Conservation (phyloP, 2,888 invertebrate genomes). For the Microplitis manilae region DNA sequence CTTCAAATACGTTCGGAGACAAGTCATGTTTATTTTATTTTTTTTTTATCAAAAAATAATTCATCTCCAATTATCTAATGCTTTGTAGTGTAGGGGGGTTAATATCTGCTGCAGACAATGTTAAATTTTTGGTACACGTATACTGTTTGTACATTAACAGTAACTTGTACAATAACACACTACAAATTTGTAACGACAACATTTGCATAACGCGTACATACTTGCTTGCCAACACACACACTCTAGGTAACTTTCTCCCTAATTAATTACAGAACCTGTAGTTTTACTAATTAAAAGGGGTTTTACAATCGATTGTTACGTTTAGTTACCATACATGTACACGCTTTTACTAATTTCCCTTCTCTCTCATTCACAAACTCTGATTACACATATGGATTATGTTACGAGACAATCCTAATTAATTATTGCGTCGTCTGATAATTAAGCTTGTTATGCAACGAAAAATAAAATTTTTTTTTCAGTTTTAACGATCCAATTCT, state of each 20-base stretch:
- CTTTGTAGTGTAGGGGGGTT: too few species aligned
- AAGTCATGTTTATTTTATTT: too few species aligned
- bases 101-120: background rate
- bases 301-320: constrained; percentile 34
- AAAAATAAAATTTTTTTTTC: background rate
- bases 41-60: too few species aligned
- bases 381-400: constrained; percentile 9
- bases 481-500: constrained; percentile 22
- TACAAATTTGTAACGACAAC: constrained; percentile 24
- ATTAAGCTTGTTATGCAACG: background rate
- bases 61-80: too few species aligned
- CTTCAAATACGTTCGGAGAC: too few species aligned
- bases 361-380: background rate
- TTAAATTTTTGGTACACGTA: background rate
- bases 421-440: constrained; percentile 19
- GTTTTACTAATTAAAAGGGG: constrained; percentile 34
- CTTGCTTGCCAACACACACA: constrained; percentile 11
- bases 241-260: constrained; percentile 19
- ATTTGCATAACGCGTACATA: constrained; percentile 31
- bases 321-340: constrained; percentile 2
- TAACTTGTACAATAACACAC: constrained; percentile 22
- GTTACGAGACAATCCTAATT: constrained; percentile 15
- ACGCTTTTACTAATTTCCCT: background rate
- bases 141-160: background rate
- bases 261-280: constrained; percentile 36